Conservation (phyloP, 2,888 invertebrate genomes). For the Endotricha flammealis region DNA sequence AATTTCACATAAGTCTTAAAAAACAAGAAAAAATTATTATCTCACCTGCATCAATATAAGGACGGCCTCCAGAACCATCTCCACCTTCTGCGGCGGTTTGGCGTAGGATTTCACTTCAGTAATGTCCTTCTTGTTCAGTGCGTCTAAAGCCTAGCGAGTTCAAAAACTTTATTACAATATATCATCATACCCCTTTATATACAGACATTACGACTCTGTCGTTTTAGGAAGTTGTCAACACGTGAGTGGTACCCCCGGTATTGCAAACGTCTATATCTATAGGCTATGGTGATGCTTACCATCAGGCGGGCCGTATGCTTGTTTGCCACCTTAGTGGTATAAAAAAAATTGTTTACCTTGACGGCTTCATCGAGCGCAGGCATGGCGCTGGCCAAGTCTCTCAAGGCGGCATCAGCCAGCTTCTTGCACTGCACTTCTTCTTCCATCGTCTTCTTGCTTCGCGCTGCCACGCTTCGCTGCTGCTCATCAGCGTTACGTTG, state of each 20-base stretch:
- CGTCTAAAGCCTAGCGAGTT: constrained; percentile 81
- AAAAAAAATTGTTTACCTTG: no score
- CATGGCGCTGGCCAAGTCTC: constrained; percentile 90
- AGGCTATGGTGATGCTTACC: no score
- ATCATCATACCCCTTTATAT: no score
- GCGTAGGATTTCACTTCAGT: constrained; percentile 94
- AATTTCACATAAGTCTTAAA: no score
- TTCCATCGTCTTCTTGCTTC: constrained; percentile 82
- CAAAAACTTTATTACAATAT: background rate
- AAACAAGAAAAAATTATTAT: background rate
- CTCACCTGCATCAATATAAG: constrained; percentile 84
- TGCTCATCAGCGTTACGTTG: constrained; percentile 90
- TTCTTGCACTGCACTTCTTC: constrained; percentile 90
- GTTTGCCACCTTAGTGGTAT: no score
- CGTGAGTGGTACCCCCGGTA: no score
- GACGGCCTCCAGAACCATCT: constrained; percentile 94
- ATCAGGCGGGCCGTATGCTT: no score
- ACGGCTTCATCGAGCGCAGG: constrained; percentile 92
- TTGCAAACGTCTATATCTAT: no score
- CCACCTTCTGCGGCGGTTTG: constrained; percentile 91
- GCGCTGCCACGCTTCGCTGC: constrained; percentile 84
- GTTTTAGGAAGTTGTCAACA: no score
- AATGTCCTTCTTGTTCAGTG: constrained; percentile 91
- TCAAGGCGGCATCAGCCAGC: constrained; percentile 88
- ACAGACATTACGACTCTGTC: no score